Percentiles rank a stretch among this genome's conserved stretches.
Conservation (phyloP, 2,113 vertebrate species). For the Lutjanus erythropterus region DNA sequence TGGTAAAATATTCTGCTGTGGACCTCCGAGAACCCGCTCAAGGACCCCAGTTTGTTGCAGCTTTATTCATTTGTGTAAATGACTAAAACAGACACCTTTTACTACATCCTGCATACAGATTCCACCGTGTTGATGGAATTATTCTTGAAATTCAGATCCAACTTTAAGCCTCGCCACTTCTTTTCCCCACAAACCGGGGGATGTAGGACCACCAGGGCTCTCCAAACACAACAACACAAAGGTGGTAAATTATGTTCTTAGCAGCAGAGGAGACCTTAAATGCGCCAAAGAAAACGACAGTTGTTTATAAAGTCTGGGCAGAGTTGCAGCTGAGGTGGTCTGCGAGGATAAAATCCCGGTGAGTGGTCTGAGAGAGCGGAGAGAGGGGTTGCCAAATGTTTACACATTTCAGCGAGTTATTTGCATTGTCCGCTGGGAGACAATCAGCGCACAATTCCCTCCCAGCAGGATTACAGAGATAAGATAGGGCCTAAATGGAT, state of each 20-base stretch:
- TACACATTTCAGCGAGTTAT: constrained; percentile 79
- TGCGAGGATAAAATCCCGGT: constrained; percentile 43
- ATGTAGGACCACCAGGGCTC: constrained; percentile 45
- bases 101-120: background rate
- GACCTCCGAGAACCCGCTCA: no score
- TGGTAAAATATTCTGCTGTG: no score
- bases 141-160: background rate
- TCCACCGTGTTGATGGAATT: background rate
- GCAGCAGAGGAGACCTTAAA: constrained; percentile 51
- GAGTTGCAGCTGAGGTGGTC: constrained; percentile 70
- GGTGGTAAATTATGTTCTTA: constrained; percentile 50
- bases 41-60: no score
- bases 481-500: constrained; percentile 75
- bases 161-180: background rate
- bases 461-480: constrained; percentile 79
- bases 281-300: constrained; percentile 55
- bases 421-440: constrained; percentile 82
- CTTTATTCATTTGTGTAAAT: background rate
- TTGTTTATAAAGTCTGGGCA: constrained; percentile 61
- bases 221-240: constrained; percentile 48
- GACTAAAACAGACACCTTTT: background rate
- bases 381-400: constrained; percentile 75
- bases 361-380: constrained; percentile 51
- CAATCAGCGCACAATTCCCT: constrained; percentile 77
- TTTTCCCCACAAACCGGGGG: background rate